A percentile compares a stretch with the other conserved stretches of the same genome.
These are phyloP conservation scores for Lagorchestes hirsutus DNA, from an alignment of 2,797 vertebrate genomes.

Conservation along the genomic window DNA sequence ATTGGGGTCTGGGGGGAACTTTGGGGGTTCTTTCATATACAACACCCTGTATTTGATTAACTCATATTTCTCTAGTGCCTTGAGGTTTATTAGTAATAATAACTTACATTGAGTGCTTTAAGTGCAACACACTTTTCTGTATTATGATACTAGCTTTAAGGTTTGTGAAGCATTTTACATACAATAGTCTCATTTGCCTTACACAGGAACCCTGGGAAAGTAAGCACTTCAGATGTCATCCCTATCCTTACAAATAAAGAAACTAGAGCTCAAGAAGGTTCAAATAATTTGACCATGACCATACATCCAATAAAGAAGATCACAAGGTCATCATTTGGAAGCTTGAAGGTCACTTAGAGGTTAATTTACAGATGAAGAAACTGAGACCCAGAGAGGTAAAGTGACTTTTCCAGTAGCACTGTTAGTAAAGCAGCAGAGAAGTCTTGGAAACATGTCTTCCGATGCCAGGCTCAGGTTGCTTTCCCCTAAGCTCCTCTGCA, in stretches of 20 bases:
- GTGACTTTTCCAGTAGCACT: not conserved
- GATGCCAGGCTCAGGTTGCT: not conserved
- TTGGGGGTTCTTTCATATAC: not conserved
- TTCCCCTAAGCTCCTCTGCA: not conserved
- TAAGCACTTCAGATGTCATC: not conserved
- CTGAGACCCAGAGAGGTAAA: not conserved
- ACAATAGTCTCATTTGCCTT: not conserved
- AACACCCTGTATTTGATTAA: not conserved
- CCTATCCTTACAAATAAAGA: not conserved
- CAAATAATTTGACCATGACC: not conserved
- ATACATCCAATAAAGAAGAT: not conserved
- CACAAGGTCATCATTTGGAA: not conserved
- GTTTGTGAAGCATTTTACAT: not conserved
- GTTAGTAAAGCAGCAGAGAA: not conserved
- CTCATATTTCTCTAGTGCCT: not conserved
- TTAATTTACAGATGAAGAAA: not conserved
- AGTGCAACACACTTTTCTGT: not conserved
- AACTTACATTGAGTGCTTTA: not conserved
- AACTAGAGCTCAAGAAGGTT: not conserved
- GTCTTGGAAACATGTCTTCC: not conserved
- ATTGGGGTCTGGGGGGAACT: not conserved
- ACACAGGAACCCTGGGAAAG: not conserved
- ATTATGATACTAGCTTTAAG: not conserved
- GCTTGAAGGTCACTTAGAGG: not conserved
- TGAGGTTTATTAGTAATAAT: not conserved